Conservation (phyloP, 2,113 vertebrate species). For the Progne subis region DNA sequence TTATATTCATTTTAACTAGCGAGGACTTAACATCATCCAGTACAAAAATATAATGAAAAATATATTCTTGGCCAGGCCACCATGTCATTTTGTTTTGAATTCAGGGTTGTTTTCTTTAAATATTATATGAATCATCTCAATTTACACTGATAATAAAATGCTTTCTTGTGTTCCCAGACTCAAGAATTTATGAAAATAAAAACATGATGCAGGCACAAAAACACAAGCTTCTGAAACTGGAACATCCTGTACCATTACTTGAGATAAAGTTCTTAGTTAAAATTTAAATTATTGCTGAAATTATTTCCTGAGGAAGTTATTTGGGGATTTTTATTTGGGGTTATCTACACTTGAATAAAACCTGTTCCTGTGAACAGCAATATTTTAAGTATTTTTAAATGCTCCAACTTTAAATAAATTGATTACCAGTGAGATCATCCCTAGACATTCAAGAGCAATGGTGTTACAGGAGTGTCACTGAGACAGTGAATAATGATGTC, state of each 20-base stretch:
- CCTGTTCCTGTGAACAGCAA: neutral
- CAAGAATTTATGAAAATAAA: neutral
- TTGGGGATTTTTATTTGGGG: neutral
- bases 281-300: neutral
- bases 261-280: neutral
- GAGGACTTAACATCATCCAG: neutral
- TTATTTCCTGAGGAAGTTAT: neutral
- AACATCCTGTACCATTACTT: neutral
- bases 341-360: neutral
- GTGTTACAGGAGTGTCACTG: neutral
- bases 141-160: constrained; percentile 24
- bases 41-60: neutral
- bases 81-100: neutral
- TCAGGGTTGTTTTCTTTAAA: constrained; percentile 14
- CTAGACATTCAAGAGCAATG: neutral
- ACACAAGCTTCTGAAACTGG: neutral
- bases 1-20: neutral
- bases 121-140: neutral
- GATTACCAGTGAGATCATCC: neutral
- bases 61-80: neutral
- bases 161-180: neutral
- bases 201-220: neutral
- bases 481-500: neutral
- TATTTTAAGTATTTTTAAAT: constrained; percentile 26
- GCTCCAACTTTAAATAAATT: constrained; percentile 8